Conservation (phyloP, 2,888 invertebrate genomes). For the Drosophila fulvimacula region DNA sequence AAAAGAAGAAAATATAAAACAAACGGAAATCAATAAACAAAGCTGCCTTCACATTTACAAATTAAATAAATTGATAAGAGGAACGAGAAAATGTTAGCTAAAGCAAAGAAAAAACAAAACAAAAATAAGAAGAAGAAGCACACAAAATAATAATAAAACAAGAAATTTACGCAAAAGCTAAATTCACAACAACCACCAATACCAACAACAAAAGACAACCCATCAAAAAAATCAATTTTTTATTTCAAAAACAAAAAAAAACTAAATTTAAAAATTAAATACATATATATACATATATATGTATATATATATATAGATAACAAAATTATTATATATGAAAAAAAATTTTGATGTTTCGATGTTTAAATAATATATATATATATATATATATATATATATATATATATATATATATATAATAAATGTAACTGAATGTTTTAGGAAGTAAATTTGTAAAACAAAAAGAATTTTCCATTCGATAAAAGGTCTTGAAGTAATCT, state of each 20-base stretch:
- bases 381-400: slow-evolving; percentile 6
- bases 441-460: slow-evolving; percentile 54
- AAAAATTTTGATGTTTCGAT: slow-evolving; percentile 70
- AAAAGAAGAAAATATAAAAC: slow-evolving; percentile 44
- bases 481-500: slow-evolving; percentile 56
- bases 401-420: slow-evolving; percentile 12
- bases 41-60: slow-evolving; percentile 84
- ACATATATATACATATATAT: slow-evolving; percentile 23
- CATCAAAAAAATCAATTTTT: slow-evolving; percentile 19
- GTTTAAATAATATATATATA: slow-evolving; percentile 63
- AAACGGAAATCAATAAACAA: slow-evolving; percentile 84
- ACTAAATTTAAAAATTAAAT: slow-evolving; percentile 17
- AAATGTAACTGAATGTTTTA: slow-evolving; percentile 58
- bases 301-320: slow-evolving; percentile 21
- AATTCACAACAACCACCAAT: slow-evolving; percentile 46
- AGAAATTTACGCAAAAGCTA: slow-evolving; percentile 45
- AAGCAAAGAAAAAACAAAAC: slow-evolving; percentile 7
- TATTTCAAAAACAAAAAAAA: slow-evolving; percentile 16
- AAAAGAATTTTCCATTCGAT: slow-evolving; percentile 34
- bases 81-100: slow-evolving; percentile 65
- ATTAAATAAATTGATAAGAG: slow-evolving; percentile 76
- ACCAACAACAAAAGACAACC: slow-evolving; percentile 27
- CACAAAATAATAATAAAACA: slow-evolving; percentile 69
- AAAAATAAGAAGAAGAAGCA: slow-evolving; percentile 56
- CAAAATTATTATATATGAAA: slow-evolving; percentile 31